A percentile compares a stretch with the other conserved stretches of the same genome.
Conservation (phyloP, 2,888 invertebrate genomes). For the Athripsodes cinereus region DNA sequence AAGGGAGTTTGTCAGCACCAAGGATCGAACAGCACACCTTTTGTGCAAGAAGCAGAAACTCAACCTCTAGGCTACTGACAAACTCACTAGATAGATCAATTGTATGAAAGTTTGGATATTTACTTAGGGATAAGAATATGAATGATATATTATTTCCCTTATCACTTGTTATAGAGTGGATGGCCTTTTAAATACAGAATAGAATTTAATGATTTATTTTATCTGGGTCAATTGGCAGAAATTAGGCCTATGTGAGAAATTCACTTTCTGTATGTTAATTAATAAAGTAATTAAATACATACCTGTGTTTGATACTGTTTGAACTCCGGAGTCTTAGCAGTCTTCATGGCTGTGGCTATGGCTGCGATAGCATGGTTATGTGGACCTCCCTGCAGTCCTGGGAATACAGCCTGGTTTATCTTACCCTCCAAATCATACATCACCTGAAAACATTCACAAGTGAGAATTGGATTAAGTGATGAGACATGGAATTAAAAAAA, state of each 20-base stretch:
- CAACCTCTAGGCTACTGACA: too few species aligned
- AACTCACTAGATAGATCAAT: too few species aligned
- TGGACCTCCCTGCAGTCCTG: conserved; percentile 94
- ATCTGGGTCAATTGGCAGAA: background rate
- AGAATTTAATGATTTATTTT: too few species aligned
- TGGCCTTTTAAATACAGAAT: too few species aligned
- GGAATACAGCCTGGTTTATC: conserved; percentile 88
- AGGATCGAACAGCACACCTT: too few species aligned
- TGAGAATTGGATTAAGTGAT: background rate
- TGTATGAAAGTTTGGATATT: too few species aligned
- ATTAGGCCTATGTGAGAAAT: background rate
- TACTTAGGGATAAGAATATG: too few species aligned
- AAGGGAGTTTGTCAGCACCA: too few species aligned
- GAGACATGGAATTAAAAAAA: background rate
- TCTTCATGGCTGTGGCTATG: conserved; percentile 91
- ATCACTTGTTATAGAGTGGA: too few species aligned
- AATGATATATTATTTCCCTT: too few species aligned
- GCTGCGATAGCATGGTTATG: conserved; percentile 96
- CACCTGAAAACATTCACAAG: conserved; percentile 31
- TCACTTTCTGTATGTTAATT: background rate
- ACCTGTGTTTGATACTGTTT: conserved; percentile 79
- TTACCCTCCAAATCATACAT: conserved; percentile 83
- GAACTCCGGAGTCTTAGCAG: conserved; percentile 76
- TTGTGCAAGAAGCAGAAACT: too few species aligned
- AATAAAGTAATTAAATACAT: background rate